Conservation (phyloP, 2,797 vertebrate species). For the Alcedo quadribrachys region DNA sequence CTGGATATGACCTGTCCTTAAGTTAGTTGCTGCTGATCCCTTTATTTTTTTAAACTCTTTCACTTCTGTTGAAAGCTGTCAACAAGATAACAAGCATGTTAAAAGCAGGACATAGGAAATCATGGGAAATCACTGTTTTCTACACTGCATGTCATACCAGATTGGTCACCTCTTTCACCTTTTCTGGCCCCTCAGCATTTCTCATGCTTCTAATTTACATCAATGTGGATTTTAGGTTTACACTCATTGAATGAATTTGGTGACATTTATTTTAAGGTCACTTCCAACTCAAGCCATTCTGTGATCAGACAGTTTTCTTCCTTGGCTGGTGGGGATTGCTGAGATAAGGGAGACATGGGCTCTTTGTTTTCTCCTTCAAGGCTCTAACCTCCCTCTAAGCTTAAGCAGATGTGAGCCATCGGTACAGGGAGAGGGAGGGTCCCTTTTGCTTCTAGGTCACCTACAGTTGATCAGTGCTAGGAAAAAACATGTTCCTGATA, state of each 20-base stretch:
- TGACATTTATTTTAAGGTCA: neutral
- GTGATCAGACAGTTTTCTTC: neutral
- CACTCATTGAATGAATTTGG: neutral
- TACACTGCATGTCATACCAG: neutral
- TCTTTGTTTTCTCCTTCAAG: neutral
- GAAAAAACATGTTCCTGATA: neutral
- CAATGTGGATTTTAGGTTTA: neutral
- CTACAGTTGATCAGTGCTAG: neutral
- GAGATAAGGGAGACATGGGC: neutral
- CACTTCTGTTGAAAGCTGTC: neutral
- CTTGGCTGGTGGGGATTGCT: rapidly evolving
- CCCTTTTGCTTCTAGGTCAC: neutral
- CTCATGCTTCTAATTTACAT: neutral
- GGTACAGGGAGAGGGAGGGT: rapidly evolving
- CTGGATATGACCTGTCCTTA: neutral
- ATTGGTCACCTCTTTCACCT: neutral
- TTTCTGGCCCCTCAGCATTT: neutral
- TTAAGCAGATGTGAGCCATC: neutral
- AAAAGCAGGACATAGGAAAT: neutral
- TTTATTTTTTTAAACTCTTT: neutral
- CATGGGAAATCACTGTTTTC: neutral
- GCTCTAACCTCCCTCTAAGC: neutral
- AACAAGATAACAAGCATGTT: neutral
- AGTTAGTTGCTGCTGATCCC: neutral
- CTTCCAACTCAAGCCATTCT: no score